Evolutionary conservation across 2,113 vertebrate species (phyloP).

Genomic region (Phocoena phocoena): DNA sequence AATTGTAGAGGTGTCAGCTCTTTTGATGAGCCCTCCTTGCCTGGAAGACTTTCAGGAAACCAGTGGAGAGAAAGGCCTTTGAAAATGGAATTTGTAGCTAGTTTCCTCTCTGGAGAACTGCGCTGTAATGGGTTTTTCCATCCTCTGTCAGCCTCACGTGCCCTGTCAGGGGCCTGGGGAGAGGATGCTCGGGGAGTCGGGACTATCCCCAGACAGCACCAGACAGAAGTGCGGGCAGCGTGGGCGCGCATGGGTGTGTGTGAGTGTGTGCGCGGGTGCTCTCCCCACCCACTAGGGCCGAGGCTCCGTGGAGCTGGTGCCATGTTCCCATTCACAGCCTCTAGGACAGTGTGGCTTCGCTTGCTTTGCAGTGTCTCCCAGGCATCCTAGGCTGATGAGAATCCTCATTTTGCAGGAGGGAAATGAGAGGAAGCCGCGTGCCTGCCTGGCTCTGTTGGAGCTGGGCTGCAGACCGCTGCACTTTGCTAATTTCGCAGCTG

Average conservation of each 20-base stretch:
- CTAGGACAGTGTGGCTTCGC: fast-evolving
- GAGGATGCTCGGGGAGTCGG: not conserved
- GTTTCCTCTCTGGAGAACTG: not conserved
- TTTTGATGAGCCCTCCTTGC: not conserved
- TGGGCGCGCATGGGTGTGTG: fast-evolving
- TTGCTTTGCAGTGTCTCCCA: not conserved
- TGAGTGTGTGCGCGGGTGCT: not conserved
- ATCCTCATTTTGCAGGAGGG: not conserved
- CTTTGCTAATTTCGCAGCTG: not conserved
- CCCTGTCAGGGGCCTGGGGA: not conserved
- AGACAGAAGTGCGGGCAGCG: not conserved
- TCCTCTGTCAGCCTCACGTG: not conserved
- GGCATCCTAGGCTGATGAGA: not conserved
- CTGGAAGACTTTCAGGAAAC: not conserved
- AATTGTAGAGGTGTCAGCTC: not conserved
- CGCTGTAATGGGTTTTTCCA: not conserved
- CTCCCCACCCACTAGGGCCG: fast-evolving
- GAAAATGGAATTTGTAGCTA: not conserved
- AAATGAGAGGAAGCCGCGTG: not conserved
- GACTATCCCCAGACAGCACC: not conserved
- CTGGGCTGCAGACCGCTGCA: not conserved
- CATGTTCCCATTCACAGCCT: not conserved
- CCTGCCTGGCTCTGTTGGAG: not conserved
- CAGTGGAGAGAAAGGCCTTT: not conserved
- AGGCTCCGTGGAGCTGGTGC: not conserved